A percentile compares a stretch with the other conserved stretches of the same genome.
Conservation (phyloP, 37 sponge, comb jelly and placozoan species). For the Beroe ovata region DNA sequence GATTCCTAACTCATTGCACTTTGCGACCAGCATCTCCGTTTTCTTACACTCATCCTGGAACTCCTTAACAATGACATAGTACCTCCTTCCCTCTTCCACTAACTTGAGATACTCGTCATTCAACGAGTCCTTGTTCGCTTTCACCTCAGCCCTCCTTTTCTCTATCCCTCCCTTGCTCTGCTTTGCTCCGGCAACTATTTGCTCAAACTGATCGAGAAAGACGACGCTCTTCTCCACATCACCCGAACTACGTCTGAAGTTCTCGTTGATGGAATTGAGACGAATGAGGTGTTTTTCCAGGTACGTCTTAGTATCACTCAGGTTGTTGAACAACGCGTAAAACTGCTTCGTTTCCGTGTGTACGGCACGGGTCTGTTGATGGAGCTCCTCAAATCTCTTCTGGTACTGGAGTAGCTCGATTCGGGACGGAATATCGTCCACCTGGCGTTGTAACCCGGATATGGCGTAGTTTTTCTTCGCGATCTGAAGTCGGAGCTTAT, state of each 20-base stretch:
- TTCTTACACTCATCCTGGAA: slow-evolving; percentile 96
- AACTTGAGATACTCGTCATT: slow-evolving; percentile 80
- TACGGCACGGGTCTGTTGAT: slow-evolving; percentile 71
- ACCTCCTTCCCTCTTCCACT: slow-evolving; percentile 86
- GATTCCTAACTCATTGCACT: slow-evolving; percentile 74
- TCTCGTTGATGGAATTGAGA: slow-evolving; percentile 88
- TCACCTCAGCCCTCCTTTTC: slow-evolving; percentile 73
- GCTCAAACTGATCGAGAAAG: slow-evolving; percentile 84
- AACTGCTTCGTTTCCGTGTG: slow-evolving; percentile 94
- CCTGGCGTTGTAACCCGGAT: slow-evolving; percentile 82
- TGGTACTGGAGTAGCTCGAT: slow-evolving; percentile 95
- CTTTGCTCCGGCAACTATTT: slow-evolving; percentile 80
- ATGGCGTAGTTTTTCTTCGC: slow-evolving; percentile 92
- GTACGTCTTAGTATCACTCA: slow-evolving; percentile 88
- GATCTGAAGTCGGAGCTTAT: slow-evolving; percentile 78
- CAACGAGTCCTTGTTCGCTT: slow-evolving; percentile 74
- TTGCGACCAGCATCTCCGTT: slow-evolving; percentile 81
- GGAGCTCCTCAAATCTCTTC: slow-evolving; percentile 69
- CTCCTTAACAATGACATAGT: slow-evolving; percentile 83
- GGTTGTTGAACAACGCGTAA: slow-evolving; percentile 93
- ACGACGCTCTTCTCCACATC: slow-evolving; percentile 78
- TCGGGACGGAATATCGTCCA: slow-evolving; percentile 91
- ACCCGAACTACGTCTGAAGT: slow-evolving; percentile 85
- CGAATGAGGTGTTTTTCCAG: slow-evolving; percentile 86
- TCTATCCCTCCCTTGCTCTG: slow-evolving; percentile 79